These are phyloP conservation scores for Agonopterix alstromeriana DNA, from an alignment of 2,888 invertebrate genomes.

Conservation along the genomic window DNA sequence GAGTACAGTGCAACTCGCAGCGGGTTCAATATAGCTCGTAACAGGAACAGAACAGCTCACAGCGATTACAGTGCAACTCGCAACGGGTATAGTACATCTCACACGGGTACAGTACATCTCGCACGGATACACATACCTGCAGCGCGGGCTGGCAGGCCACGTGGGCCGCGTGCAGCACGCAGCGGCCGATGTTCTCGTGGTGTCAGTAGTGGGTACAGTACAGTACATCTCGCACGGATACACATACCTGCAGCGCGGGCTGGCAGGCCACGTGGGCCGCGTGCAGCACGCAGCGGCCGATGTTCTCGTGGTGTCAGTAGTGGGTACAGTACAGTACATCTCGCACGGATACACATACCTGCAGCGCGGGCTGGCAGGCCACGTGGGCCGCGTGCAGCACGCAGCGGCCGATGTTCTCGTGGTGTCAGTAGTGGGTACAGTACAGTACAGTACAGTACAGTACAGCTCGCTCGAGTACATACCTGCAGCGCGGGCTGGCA, in stretches of 20 bases:
- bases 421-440: constrained; percentile 85
- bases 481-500: constrained; percentile 78
- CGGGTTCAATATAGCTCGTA: too few species aligned
- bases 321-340: constrained; percentile 84
- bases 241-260: constrained; percentile 67
- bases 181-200: constrained; percentile 92
- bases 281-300: constrained; percentile 90
- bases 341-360: constrained; percentile 68
- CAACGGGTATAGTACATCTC: constrained; percentile 81
- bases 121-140: constrained; percentile 59
- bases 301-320: constrained; percentile 90
- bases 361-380: constrained; percentile 75
- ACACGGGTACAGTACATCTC: constrained; percentile 83
- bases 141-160: constrained; percentile 74
- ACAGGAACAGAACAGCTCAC: too few species aligned
- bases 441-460: constrained; percentile 82
- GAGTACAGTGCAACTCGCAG: too few species aligned
- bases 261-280: constrained; percentile 80
- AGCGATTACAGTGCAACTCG: constrained; percentile 72
- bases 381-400: constrained; percentile 82
- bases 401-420: constrained; percentile 93
- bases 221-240: constrained; percentile 82
- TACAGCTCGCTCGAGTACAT: constrained; percentile 78
- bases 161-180: constrained; percentile 84
- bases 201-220: constrained; percentile 90